A percentile compares a stretch with the other conserved stretches of the same genome.
These are phyloP conservation scores for Bovichtus variegatus DNA, from an alignment of 2,797 vertebrate species.

Conservation along the genomic window DNA sequence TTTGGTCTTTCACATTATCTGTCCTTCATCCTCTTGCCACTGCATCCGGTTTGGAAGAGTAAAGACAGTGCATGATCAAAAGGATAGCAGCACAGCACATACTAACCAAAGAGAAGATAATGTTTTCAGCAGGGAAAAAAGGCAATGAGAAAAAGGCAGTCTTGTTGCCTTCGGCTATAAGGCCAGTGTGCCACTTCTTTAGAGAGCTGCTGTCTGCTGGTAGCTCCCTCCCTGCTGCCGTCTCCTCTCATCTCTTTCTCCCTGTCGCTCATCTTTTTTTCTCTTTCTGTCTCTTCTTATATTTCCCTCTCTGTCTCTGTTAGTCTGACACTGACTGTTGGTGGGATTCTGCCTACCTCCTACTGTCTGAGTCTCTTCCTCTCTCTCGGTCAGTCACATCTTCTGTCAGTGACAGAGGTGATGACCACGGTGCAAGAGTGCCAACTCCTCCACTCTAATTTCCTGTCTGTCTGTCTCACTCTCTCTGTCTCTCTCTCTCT, in stretches of 20 bases:
- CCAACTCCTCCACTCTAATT: neutral
- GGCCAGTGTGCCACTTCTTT: constrained; percentile 47
- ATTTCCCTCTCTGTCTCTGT: constrained; percentile 19
- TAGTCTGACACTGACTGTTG: constrained; percentile 51
- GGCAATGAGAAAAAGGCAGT: constrained; percentile 21
- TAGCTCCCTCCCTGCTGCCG: constrained; percentile 51
- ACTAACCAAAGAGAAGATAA: neutral
- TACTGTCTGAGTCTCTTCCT: constrained; percentile 30
- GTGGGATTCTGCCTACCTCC: constrained; percentile 28
- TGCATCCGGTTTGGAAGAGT: neutral
- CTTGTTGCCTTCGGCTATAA: constrained; percentile 24
- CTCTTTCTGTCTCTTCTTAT: constrained; percentile 42
- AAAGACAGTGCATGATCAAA: constrained; percentile 1
- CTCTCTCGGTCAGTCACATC: constrained; percentile 36
- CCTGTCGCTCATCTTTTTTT: constrained; percentile 31
- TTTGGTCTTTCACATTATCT: neutral
- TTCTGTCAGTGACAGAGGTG: constrained; percentile 31
- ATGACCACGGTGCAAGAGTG: neutral
- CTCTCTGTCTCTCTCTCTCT: neutral
- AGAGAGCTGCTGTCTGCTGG: constrained; percentile 52
- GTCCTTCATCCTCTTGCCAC: neutral
- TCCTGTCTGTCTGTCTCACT: too few species aligned
- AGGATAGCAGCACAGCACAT: neutral
- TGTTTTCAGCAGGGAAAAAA: constrained; percentile 25
- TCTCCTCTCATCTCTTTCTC: constrained; percentile 57